Evolutionary conservation across 2,888 invertebrate genomes (phyloP).

Genomic region (Chrysolina americana): DNA sequence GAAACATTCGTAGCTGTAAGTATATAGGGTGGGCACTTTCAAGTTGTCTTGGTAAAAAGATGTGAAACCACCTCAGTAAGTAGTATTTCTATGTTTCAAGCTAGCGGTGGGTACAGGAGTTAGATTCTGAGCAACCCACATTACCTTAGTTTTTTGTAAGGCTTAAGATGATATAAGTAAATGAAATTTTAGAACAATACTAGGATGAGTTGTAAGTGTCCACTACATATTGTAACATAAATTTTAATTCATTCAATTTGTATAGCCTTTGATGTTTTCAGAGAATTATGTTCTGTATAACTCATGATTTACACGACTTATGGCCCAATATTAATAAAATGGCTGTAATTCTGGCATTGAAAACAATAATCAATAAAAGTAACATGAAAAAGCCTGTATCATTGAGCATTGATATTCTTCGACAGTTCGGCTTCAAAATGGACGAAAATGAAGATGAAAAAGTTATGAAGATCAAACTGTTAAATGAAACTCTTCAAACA

Average conservation of each 20-base stretch:
- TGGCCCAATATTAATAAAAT: conserved; percentile 45
- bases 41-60: background rate
- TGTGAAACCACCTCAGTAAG: background rate
- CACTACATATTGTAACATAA: background rate
- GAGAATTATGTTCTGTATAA: conserved; percentile 48
- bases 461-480: conserved; percentile 51
- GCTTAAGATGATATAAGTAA: too few species aligned
- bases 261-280: conserved; percentile 37
- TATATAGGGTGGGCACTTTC: conserved; percentile 19
- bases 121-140: too few species aligned
- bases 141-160: too few species aligned
- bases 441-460: conserved; percentile 44
- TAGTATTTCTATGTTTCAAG: too few species aligned
- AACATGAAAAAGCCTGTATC: conserved; percentile 59
- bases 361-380: conserved; percentile 55
- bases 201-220: conserved; percentile 2
- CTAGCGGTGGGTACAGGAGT: too few species aligned
- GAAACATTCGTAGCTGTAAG: conserved; percentile 59
- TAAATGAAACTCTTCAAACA: conserved; percentile 50
- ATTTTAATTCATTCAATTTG: background rate
- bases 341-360: conserved; percentile 40
- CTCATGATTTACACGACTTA: conserved; percentile 35
- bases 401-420: conserved; percentile 50
- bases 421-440: conserved; percentile 45
- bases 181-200: background rate